Conservation (phyloP, 1,140 invertebrate genomes). For the Anoplophora glabripennis region DNA sequence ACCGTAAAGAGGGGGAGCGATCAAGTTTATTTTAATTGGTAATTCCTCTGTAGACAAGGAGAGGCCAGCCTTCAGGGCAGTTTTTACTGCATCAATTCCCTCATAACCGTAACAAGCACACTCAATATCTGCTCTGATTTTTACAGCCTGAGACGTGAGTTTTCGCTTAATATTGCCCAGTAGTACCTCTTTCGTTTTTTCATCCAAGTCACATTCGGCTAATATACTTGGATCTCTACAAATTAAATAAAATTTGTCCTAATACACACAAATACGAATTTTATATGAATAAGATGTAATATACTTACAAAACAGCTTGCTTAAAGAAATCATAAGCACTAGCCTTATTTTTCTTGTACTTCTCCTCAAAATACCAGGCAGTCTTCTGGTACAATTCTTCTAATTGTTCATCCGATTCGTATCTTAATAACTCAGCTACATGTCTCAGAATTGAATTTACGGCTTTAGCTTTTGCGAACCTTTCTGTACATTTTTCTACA, state of each 20-base stretch:
- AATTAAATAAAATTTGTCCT: slow-evolving; percentile 23
- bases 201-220: slow-evolving; percentile 94
- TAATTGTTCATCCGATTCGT: slow-evolving; percentile 86
- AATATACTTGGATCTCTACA: slow-evolving; percentile 88
- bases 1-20: slow-evolving; percentile 96
- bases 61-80: slow-evolving; percentile 89
- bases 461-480: slow-evolving; percentile 97
- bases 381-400: slow-evolving; percentile 96
- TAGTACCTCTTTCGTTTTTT: slow-evolving; percentile 88
- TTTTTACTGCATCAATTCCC: slow-evolving; percentile 98
- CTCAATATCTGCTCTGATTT: slow-evolving; percentile 97
- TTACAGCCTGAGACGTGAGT: slow-evolving; percentile 96
- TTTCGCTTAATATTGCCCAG: slow-evolving; percentile 94
- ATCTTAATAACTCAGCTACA: slow-evolving; percentile 92
- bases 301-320: slow-evolving; percentile 88
- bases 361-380: slow-evolving; percentile 99
- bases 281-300: slow-evolving; percentile 11
- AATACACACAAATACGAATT: slow-evolving; percentile 9
- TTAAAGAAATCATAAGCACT: slow-evolving; percentile 98
- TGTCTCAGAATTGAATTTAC: slow-evolving; percentile 97
- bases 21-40: slow-evolving; percentile 98
- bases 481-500: slow-evolving; percentile 96
- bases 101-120: slow-evolving; percentile 98
- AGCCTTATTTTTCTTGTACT: slow-evolving; percentile 89
- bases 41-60: slow-evolving; percentile 88